Conservation (phyloP, 1,140 invertebrate species). For the Ceratina calcarata region DNA sequence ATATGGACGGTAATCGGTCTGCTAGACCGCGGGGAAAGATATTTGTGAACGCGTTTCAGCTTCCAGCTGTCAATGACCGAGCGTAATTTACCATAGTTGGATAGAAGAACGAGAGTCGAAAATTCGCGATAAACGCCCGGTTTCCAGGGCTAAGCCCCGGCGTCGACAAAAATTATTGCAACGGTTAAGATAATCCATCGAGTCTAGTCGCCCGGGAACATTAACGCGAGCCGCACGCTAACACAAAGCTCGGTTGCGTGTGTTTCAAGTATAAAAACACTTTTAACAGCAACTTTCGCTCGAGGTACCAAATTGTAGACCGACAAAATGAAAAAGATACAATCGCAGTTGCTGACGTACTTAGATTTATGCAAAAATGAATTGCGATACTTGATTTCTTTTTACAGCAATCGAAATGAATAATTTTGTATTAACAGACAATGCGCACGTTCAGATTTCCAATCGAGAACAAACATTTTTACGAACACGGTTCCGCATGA, state of each 20-base stretch:
- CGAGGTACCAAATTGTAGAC: too few species aligned
- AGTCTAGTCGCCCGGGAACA: background rate
- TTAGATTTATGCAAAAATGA: too few species aligned
- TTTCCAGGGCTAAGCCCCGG: constrained; percentile 10
- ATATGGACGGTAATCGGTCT: background rate
- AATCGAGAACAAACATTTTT: background rate
- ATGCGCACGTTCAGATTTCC: background rate
- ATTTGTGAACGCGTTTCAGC: background rate
- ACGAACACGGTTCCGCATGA: background rate
- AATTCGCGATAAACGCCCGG: constrained; percentile 51
- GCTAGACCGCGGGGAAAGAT: constrained; percentile 1
- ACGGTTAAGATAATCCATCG: constrained; percentile 52
- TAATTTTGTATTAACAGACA: too few species aligned
- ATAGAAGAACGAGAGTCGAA: background rate
- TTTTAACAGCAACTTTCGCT: too few species aligned
- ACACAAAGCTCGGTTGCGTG: constrained; percentile 30
- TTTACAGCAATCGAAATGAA: too few species aligned
- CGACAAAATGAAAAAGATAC: too few species aligned
- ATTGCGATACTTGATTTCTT: too few species aligned
- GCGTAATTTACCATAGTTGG: constrained; percentile 1
- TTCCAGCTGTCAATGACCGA: background rate
- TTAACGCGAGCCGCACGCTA: too few species aligned
- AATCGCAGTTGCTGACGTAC: too few species aligned
- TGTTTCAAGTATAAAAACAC: too few species aligned
- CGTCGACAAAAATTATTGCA: constrained; percentile 50